These are phyloP conservation scores for Pelodytes ibericus DNA, from an alignment of 2,797 vertebrate genomes.

Conservation along the genomic window DNA sequence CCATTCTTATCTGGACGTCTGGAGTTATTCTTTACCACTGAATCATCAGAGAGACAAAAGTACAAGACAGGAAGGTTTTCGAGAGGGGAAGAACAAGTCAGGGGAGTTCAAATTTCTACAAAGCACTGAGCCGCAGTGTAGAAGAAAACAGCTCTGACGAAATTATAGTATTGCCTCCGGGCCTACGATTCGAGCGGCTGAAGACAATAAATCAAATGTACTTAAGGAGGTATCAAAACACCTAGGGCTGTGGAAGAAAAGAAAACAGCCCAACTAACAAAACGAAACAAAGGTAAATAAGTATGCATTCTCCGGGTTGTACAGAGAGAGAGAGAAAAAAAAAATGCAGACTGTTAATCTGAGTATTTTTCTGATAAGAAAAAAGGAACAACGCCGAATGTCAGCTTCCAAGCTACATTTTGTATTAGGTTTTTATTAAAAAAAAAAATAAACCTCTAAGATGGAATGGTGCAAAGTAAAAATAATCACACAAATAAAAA, in stretches of 20 bases:
- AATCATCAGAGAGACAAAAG: neutral
- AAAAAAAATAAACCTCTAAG: too few relatives aligned
- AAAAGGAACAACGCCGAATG: neutral
- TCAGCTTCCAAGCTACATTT: too few relatives aligned
- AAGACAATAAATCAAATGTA: constrained; percentile 70
- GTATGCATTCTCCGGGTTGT: constrained; percentile 18
- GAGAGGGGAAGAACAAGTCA: constrained; percentile 57
- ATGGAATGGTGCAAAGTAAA: too few relatives aligned
- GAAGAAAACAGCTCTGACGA: constrained; percentile 61
- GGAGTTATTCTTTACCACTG: constrained; percentile 8
- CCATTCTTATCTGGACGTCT: neutral
- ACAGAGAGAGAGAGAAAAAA: neutral
- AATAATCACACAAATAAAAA: too few relatives aligned
- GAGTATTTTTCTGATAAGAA: neutral
- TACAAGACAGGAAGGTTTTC: neutral
- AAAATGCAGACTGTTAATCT: neutral
- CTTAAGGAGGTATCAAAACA: constrained; percentile 69
- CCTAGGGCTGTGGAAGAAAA: constrained; percentile 63
- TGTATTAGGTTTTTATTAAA: too few relatives aligned
- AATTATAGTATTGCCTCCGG: constrained; percentile 57
- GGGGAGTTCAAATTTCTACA: constrained; percentile 53
- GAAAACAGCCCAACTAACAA: constrained; percentile 56
- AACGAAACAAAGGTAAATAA: constrained; percentile 54
- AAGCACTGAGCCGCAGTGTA: constrained; percentile 54
- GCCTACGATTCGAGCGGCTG: constrained; percentile 58